A percentile compares a stretch with the other conserved stretches of the same genome.
phyloP scores from a whole-genome alignment of 2,113 vertebrate species.

The Protobothrops flavoviridis region DNA sequence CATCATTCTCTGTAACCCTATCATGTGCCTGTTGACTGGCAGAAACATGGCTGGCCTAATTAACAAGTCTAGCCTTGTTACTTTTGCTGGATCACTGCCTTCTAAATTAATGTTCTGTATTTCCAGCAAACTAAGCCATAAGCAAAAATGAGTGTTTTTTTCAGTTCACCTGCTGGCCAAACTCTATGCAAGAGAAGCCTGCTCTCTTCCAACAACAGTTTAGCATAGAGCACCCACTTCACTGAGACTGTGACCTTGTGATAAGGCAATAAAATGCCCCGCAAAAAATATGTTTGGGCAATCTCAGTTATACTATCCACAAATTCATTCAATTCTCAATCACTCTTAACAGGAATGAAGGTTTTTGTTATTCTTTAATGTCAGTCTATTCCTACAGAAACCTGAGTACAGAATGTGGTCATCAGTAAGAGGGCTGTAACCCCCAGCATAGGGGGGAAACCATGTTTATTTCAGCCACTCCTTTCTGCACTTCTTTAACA shows the following conservation, averaged over 20 bases:
- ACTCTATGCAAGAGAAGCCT: fast-evolving
- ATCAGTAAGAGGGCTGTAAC: neutral
- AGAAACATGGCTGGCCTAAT: neutral
- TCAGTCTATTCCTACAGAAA: neutral
- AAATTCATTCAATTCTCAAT: neutral
- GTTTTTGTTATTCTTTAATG: neutral
- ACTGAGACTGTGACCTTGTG: conserved; percentile 17
- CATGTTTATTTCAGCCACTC: neutral
- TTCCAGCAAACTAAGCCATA: conserved; percentile 24
- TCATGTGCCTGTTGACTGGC: neutral
- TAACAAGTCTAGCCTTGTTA: conserved; percentile 52
- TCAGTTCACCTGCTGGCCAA: fast-evolving
- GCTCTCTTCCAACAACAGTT: neutral
- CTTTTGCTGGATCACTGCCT: conserved; percentile 33
- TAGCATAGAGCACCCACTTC: neutral
- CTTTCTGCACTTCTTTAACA: neutral
- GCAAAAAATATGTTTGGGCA: conserved; percentile 14
- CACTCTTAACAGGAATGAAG: neutral
- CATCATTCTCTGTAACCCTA: neutral
- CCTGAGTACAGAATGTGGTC: neutral
- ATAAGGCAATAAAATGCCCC: conserved; percentile 7
- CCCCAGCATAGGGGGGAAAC: neutral
- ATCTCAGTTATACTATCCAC: neutral
- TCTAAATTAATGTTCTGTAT: conserved; percentile 32
- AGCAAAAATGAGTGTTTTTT: conserved; percentile 35